Conservation (phyloP, 2,888 invertebrate species). For the Cheilosia vulpina region DNA sequence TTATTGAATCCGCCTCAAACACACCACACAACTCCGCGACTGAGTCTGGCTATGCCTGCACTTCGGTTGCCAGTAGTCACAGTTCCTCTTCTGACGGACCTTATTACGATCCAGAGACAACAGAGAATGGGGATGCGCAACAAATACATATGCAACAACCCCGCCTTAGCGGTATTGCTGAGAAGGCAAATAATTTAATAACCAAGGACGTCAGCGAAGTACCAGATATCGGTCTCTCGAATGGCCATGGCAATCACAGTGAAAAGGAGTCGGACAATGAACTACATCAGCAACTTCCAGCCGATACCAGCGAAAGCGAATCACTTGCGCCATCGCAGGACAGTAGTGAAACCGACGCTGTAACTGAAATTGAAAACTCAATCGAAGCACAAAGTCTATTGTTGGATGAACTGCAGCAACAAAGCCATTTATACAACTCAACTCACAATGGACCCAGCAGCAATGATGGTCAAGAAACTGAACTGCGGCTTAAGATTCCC, state of each 20-base stretch:
- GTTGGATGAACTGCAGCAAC: conserved; percentile 79
- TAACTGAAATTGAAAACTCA: conserved; percentile 63
- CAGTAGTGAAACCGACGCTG: conserved; percentile 35
- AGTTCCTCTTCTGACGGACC: conserved; percentile 84
- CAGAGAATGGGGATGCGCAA: conserved; percentile 75
- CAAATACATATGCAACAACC: conserved; percentile 58
- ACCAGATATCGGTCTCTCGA: conserved; percentile 72
- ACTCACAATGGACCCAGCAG: conserved; percentile 40
- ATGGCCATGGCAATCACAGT: conserved; percentile 74
- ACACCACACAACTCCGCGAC: conserved; percentile 84
- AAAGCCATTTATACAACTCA: conserved; percentile 74
- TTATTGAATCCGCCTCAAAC: conserved; percentile 85
- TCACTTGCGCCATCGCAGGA: conserved; percentile 76
- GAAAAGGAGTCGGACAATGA: conserved; percentile 11
- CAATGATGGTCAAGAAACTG: conserved; percentile 19
- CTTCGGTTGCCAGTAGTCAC: conserved; percentile 84
- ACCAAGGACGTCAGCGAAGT: conserved; percentile 74
- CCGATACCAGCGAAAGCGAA: conserved; percentile 74
- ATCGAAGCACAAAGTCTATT: conserved; percentile 79
- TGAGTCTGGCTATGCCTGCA: conserved; percentile 85
- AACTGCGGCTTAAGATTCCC: conserved; percentile 24
- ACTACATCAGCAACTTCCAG: conserved; percentile 17
- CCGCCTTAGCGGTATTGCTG: conserved; percentile 69
- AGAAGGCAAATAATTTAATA: conserved; percentile 67
- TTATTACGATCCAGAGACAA: conserved; percentile 84